Evolutionary conservation across 1,140 invertebrate genomes (phyloP).

Genomic region (Pissodes strobi): DNA sequence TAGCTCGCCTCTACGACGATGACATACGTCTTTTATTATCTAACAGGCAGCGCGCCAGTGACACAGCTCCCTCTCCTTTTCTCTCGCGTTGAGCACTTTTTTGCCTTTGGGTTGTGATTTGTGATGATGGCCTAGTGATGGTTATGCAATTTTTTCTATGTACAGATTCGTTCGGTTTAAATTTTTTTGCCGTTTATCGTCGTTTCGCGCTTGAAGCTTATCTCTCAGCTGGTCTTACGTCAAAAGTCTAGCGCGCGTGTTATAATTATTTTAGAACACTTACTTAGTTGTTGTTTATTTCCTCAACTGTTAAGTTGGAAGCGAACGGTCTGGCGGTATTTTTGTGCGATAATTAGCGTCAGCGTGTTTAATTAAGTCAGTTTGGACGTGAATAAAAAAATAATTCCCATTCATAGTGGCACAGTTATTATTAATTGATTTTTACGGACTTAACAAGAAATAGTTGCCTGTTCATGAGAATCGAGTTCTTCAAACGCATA

Average conservation of each 20-base stretch:
- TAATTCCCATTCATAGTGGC: no score
- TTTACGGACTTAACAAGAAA: neutral
- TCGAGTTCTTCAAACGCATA: neutral
- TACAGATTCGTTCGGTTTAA: no score
- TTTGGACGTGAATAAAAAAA: no score
- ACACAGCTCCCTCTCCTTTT: neutral
- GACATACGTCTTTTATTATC: slow-evolving; percentile 12
- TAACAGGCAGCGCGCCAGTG: neutral
- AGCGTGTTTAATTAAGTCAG: no score
- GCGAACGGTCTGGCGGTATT: neutral
- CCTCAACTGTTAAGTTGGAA: neutral
- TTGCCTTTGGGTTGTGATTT: neutral
- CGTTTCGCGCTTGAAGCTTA: neutral
- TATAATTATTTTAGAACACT: neutral
- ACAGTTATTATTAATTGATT: neutral
- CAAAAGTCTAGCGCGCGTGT: slow-evolving; percentile 1
- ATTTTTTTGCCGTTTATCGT: no score
- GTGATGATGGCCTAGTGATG: no score
- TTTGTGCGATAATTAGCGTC: neutral
- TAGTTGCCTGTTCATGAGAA: neutral
- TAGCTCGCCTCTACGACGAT: neutral
- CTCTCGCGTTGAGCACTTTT: neutral
- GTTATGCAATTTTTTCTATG: no score
- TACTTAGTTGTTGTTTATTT: neutral
- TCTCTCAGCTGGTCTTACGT: slow-evolving; percentile 12